Conservation (phyloP, 2,888 invertebrate species). For the Myopa testacea region DNA sequence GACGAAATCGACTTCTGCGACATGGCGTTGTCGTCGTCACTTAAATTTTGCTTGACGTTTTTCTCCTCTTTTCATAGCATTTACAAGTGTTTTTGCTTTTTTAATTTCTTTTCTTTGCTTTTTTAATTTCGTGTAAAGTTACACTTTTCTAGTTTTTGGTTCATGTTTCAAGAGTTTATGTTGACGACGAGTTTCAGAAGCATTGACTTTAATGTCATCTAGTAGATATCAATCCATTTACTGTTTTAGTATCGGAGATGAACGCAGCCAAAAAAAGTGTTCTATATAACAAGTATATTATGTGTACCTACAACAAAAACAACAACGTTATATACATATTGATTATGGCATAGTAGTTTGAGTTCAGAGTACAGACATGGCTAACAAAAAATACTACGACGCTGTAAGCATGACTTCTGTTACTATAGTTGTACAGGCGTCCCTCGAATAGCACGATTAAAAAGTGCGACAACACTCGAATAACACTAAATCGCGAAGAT, state of each 20-base stretch:
- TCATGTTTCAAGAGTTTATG: neutral
- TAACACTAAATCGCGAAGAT: too few species aligned
- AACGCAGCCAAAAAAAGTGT: slow-evolving; percentile 10
- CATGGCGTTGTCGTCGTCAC: slow-evolving; percentile 1
- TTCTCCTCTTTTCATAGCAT: slow-evolving; percentile 23
- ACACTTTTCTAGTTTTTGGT: neutral
- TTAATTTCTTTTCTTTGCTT: neutral
- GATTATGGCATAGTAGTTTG: slow-evolving; percentile 38
- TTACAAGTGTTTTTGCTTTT: neutral
- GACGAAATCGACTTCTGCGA: slow-evolving; percentile 5
- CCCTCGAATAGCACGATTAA: too few species aligned
- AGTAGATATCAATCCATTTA: neutral
- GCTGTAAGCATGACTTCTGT: too few species aligned
- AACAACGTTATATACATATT: slow-evolving; percentile 32
- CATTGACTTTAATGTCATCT: neutral
- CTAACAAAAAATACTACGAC: neutral
- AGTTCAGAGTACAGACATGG: slow-evolving; percentile 24
- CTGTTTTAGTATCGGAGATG: slow-evolving; percentile 8
- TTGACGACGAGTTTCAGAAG: neutral
- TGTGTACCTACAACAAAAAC: slow-evolving; percentile 30
- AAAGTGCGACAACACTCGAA: too few species aligned
- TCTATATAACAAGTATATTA: slow-evolving; percentile 32
- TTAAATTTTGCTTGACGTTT: slow-evolving; percentile 13
- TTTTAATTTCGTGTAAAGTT: neutral
- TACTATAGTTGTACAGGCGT: too few species aligned